Percentiles rank a stretch among this genome's conserved stretches.
phyloP scores from a whole-genome alignment of 1,140 invertebrate genomes.

The Glossosoma conforme region DNA sequence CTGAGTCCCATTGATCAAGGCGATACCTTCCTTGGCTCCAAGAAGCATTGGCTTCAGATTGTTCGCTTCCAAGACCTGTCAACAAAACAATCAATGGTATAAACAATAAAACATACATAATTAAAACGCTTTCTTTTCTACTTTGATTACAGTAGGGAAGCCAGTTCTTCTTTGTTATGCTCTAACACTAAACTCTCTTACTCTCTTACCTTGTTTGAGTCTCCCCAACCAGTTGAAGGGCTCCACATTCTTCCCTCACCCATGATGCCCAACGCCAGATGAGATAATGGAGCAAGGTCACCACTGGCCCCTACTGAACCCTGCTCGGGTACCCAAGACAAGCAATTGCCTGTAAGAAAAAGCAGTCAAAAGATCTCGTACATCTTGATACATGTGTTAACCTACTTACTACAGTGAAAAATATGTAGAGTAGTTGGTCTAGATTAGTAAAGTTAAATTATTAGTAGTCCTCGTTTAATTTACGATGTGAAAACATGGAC shows the following conservation, averaged over 20 bases:
- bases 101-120: no score
- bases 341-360: constrained; percentile 55
- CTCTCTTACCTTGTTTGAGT: constrained; percentile 61
- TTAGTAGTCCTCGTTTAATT: no score
- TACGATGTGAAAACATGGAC: no score
- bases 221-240: constrained; percentile 64
- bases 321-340: constrained; percentile 72
- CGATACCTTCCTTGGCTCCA: constrained; percentile 68
- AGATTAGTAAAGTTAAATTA: no score
- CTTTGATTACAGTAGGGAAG: no score
- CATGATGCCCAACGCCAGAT: constrained; percentile 65
- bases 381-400: no score
- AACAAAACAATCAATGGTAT: constrained; percentile 3
- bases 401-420: no score
- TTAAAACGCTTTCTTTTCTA: no score
- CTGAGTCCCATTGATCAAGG: constrained; percentile 73
- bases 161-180: neutral
- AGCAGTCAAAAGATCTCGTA: no score
- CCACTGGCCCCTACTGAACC: constrained; percentile 72
- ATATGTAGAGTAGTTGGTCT: no score
- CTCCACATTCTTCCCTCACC: constrained; percentile 80
- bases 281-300: constrained; percentile 66
- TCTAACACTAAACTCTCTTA: no score
- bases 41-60: constrained; percentile 56
- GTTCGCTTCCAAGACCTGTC: constrained; percentile 37